Evolutionary conservation across 2,113 vertebrate species (phyloP), one percentile per base, ranked within the genome.

Genomic region (Brevimyrus niger): DNA sequence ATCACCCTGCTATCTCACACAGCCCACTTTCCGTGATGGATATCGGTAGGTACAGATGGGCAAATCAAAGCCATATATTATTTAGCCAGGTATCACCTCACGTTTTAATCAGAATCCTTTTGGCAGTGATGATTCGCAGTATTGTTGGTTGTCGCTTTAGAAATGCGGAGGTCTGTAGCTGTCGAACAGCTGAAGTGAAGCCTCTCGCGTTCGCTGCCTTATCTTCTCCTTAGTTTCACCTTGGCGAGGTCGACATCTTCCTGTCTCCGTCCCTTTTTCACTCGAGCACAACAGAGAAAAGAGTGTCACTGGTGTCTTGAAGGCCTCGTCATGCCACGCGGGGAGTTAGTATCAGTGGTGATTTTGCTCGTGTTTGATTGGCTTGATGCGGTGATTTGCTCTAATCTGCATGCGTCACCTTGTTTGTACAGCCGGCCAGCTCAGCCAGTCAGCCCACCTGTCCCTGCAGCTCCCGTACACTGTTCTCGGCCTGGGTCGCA

Each of bases 401-500:
- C 35, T 80, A 17, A 80, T 38, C 73, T 76, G 15, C 3, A 38
- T 65, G 88, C 88, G 65, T 15, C 76, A 58, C 73, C 90, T 91
- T 85, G 35, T 5, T 85, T 10, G 50, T 90, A 88, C 93, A 99
- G 98, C 97, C 27, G 98, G 97, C 65, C 98, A 99, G 92, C 95
- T 99, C 76, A 99, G 98, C 94, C 98, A 99, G 91, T 99, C 98
- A 0, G 98, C 98, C 0, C 97, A 99, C 91, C 97, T 97, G 89
- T 95, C 98, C 90, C 97, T 99, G 4, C 98, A 99, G 92, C 94
- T 99, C 89, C 98, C 98, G 6, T 99, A 99, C 95, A 98, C 96
- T 0, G 97, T 99, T 42, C 96, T 99, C 47, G 98, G 98, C 47
- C 93, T 99, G 87, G 98, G 98, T 31, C 97, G 98, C 73, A 99